Evolutionary conservation across 2,888 invertebrate species (phyloP).

Genomic region (Asteroscopus sphinx): DNA sequence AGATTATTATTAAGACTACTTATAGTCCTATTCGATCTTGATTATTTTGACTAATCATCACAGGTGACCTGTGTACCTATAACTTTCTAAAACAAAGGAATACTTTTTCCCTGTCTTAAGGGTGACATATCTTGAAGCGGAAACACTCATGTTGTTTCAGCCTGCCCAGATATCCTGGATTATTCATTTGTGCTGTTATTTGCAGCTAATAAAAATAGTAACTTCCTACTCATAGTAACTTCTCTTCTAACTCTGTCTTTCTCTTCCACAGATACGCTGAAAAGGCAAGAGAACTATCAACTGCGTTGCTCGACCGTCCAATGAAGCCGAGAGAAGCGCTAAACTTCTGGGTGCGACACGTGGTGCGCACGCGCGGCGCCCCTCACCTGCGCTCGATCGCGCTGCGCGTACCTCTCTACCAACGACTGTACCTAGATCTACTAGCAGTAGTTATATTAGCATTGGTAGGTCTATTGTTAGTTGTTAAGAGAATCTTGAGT

Average conservation of each 20-base stretch:
- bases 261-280: slow-evolving; percentile 64
- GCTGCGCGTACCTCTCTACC: slow-evolving; percentile 67
- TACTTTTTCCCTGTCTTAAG: too few species aligned
- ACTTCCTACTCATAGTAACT: background rate
- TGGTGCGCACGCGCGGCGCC: slow-evolving; percentile 70
- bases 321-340: slow-evolving; percentile 64
- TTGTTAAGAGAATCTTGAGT: slow-evolving; percentile 6
- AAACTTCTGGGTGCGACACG: slow-evolving; percentile 75
- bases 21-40: too few species aligned
- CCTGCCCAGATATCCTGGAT: too few species aligned
- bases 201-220: too few species aligned
- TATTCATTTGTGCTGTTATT: too few species aligned
- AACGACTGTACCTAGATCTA: slow-evolving; percentile 72
- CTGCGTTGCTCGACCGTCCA: slow-evolving; percentile 70
- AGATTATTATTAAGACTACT: too few species aligned
- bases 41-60: too few species aligned
- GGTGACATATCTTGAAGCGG: too few species aligned
- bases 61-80: too few species aligned
- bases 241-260: background rate
- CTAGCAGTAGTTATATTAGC: slow-evolving; percentile 39
- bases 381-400: slow-evolving; percentile 70
- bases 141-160: too few species aligned
- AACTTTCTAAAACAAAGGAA: too few species aligned
- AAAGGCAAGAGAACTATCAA: slow-evolving; percentile 66
- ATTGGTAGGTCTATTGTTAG: slow-evolving; percentile 12